Percentiles rank a stretch among this genome's conserved stretches.
These are phyloP conservation scores for Netelia fuscicornis DNA, from an alignment of 2,888 invertebrate genomes.

Conservation along the genomic window DNA sequence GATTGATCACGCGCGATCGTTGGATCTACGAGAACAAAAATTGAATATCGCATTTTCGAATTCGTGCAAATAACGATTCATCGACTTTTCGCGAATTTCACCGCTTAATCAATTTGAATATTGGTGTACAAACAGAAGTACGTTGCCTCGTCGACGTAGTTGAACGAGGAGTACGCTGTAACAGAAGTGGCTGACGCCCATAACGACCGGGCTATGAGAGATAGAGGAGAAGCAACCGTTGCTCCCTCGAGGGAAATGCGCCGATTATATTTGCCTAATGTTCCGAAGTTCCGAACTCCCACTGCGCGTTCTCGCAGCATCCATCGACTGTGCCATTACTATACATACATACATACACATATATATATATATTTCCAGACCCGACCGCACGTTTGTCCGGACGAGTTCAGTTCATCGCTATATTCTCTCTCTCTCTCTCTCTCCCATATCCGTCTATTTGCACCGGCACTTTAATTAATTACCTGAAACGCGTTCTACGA, in stretches of 20 bases:
- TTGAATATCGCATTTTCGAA: no score
- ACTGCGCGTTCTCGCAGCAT: conserved; percentile 29
- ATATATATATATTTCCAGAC: conserved; percentile 11
- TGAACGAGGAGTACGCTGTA: background rate
- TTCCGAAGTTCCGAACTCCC: conserved; percentile 72
- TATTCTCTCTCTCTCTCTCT: conserved; percentile 48
- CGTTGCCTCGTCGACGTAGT: background rate
- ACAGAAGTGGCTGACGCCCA: conserved; percentile 8
- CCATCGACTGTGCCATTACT: background rate
- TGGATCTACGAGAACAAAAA: no score
- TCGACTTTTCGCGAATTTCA: background rate
- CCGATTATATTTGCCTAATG: conserved; percentile 80
- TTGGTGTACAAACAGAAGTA: background rate
- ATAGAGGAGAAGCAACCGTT: conserved; percentile 9
- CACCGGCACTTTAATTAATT: conserved; percentile 83
- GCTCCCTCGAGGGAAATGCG: conserved; percentile 76
- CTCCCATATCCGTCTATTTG: conserved; percentile 73
- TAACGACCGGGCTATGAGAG: background rate
- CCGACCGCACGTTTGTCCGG: conserved; percentile 13
- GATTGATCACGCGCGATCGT: no score
- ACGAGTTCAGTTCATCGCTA: conserved; percentile 35
- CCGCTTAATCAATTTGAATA: background rate
- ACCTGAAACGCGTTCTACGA: conserved; percentile 75
- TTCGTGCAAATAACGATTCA: background rate
- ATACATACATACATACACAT: background rate